Percentiles rank a stretch among this genome's conserved stretches.
These are phyloP conservation scores for Microcebus lehilahytsara DNA, from an alignment of 2,113 vertebrate species.

Conservation along the genomic window DNA sequence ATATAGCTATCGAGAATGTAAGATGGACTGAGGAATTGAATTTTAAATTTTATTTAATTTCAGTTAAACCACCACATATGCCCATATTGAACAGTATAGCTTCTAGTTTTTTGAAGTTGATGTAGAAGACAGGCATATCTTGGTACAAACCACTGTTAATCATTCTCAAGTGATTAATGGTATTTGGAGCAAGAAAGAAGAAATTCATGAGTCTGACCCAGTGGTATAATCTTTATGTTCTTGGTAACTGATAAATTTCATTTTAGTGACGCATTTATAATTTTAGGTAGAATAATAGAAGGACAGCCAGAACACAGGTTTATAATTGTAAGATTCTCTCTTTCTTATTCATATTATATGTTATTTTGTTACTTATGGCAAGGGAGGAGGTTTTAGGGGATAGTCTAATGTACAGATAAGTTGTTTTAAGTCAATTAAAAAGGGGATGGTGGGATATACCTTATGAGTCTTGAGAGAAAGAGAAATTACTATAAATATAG, in stretches of 20 bases:
- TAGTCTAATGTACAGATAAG: neutral
- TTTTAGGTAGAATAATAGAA: neutral
- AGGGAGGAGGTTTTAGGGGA: neutral
- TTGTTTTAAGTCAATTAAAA: neutral
- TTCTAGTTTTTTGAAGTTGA: neutral
- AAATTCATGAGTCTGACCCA: neutral
- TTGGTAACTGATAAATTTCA: constrained; percentile 1
- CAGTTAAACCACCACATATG: neutral
- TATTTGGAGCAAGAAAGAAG: neutral
- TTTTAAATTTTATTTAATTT: constrained; percentile 19
- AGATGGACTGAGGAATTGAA: neutral
- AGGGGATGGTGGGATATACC: neutral
- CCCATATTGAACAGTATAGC: neutral
- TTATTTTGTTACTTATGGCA: neutral
- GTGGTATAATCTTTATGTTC: neutral
- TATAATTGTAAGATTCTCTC: neutral
- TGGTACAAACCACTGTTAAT: neutral
- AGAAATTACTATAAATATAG: neutral
- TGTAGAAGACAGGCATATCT: neutral
- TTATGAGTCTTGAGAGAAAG: neutral
- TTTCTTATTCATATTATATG: neutral
- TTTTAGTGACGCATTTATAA: neutral
- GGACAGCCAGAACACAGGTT: neutral
- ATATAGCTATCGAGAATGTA: neutral
- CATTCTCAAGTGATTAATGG: neutral